Percentiles rank a stretch among this genome's conserved stretches.
phyloP scores from a whole-genome alignment of 2,888 invertebrate species.

The Pseudoips prasinana region DNA sequence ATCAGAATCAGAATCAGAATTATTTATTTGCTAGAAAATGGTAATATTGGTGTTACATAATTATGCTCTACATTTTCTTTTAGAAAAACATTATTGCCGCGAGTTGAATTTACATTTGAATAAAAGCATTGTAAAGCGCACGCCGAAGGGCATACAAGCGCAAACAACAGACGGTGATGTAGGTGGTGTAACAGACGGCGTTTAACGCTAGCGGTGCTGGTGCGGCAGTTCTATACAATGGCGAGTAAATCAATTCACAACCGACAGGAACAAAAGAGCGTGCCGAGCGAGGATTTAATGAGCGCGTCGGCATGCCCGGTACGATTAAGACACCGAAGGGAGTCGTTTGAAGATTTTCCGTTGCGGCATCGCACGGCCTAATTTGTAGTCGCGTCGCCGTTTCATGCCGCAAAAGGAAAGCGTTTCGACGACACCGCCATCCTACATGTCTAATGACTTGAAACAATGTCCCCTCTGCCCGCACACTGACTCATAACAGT shows the following conservation, averaged over 20 bases:
- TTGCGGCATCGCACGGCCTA: slow-evolving; percentile 50
- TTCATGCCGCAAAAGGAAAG: slow-evolving; percentile 55
- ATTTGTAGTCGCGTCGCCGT: slow-evolving; percentile 60
- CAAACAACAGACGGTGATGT: slow-evolving; percentile 42
- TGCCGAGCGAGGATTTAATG: slow-evolving; percentile 46
- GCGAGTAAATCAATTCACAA: slow-evolving; percentile 68
- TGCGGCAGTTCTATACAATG: slow-evolving; percentile 57
- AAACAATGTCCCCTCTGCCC: slow-evolving; percentile 45
- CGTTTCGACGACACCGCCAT: slow-evolving; percentile 40
- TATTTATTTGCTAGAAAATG: no score
- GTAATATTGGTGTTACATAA: no score
- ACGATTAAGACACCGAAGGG: slow-evolving; percentile 58
- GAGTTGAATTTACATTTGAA: slow-evolving; percentile 56
- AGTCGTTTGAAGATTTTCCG: slow-evolving; percentile 53
- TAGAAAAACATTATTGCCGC: slow-evolving; percentile 39
- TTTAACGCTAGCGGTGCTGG: slow-evolving; percentile 27
- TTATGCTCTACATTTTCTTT: no score
- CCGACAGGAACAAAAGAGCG: slow-evolving; percentile 56
- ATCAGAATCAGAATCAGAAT: no score
- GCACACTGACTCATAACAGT: slow-evolving; percentile 33
- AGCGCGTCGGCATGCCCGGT: slow-evolving; percentile 41
- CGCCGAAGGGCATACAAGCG: slow-evolving; percentile 41
- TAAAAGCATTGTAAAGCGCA: slow-evolving; percentile 40
- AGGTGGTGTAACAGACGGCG: slow-evolving; percentile 8
- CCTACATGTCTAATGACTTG: slow-evolving; percentile 58